Percentiles rank a stretch among this genome's conserved stretches.
Conservation (phyloP, 2,888 invertebrate species). For the Choreutis nemorana region DNA sequence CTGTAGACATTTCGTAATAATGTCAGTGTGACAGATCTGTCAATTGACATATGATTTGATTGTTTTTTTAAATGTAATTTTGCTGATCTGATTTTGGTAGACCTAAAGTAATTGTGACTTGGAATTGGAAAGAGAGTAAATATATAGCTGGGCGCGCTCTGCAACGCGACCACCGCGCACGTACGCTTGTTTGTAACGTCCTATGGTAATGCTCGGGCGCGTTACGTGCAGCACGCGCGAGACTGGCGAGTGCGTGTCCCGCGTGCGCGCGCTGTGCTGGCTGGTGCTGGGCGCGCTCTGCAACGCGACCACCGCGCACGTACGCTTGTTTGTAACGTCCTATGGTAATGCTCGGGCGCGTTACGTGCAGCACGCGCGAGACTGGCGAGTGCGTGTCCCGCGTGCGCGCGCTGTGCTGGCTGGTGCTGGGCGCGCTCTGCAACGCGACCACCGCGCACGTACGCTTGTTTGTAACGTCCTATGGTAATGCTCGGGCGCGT, state of each 20-base stretch:
- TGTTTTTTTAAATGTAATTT: no score
- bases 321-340: not conserved
- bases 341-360: not conserved
- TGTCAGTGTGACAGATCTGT: no score
- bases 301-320: constrained; percentile 58
- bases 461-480: not conserved
- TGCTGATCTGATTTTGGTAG: no score
- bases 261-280: constrained; percentile 96
- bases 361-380: constrained; percentile 73
- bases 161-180: constrained; percentile 67
- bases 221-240: constrained; percentile 72
- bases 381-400: constrained; percentile 95
- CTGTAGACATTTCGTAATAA: no score
- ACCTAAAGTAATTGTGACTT: no score
- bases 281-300: constrained; percentile 92
- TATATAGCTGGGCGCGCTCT: constrained; percentile 94
- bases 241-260: constrained; percentile 93
- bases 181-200: not conserved
- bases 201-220: not conserved
- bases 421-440: constrained; percentile 93
- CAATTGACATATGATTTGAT: no score
- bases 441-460: no score
- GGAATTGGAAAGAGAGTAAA: no score
- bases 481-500: not conserved
- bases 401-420: constrained; percentile 94